Base-by-base conservation (phyloP, 2,888 invertebrate genomes). In the Ormia ochracea region DNA sequence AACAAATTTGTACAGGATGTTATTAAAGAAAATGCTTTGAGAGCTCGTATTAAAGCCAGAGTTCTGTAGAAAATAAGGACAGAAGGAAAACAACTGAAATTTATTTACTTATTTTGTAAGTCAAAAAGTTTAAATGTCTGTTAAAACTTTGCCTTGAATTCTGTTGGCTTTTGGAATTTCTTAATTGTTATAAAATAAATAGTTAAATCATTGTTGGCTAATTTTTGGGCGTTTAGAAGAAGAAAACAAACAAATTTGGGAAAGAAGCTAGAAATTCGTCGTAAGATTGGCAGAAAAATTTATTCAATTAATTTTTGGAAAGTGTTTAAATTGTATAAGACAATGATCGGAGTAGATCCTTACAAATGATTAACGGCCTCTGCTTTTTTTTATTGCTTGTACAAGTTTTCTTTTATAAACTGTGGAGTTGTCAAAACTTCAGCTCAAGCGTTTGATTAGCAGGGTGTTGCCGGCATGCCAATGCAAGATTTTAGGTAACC, bases 101-200 rank as follows among this genome's bases (percentile, higher is more conserved):
- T 52, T 38, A 66, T 66, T 41, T 52, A 14, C 10, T 43, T 31
- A n/a, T 26, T 23, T 48, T 48, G 17, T 12, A 33, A 45, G 14
- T 72, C 19, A 33, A 31, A 14, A 61, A 72, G 70, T 61, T 72
- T 52, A 41, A 72, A 72, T 23, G 59, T 72, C 52, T 50, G 50
- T 31, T 23, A 41, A 31, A 61, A 69, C 23, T 69, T 56, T 45
- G n/a, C n/a, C 23, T 31, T 17, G n/a, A 21, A 68, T 31, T 69
- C 14, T 50, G 50, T 31, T 61, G 70, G 36, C 48, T 28, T 59
- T 50, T 45, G 38, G n/a, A 41, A 41, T 59, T 69, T 10, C 59
- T 31, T 59, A 59, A 59, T 70, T 70, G 38, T 50, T 28, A 31
- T 31, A 31, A 21, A 28, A 50, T 28, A 70, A 70, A 70, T 59